phyloP scores from a whole-genome alignment of 2,113 vertebrate species.

The Oryzias curvinotus region DNA sequence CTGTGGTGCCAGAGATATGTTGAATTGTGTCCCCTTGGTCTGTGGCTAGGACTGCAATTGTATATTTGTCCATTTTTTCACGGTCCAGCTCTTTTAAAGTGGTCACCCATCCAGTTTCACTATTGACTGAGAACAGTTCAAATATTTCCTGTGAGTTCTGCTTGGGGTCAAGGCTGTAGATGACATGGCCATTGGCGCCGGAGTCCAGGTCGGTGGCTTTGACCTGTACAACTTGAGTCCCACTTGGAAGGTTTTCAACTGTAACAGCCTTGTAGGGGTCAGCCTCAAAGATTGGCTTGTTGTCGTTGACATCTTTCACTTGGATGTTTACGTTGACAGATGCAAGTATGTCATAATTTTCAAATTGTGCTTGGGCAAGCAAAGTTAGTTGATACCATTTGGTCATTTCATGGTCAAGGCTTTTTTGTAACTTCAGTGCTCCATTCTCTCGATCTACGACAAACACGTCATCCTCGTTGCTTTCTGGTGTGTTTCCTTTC shows the following conservation, averaged over 20 bases:
- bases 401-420: slow-evolving; percentile 89
- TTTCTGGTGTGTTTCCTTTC: slow-evolving; percentile 90
- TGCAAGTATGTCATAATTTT: slow-evolving; percentile 79
- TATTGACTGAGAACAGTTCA: slow-evolving; percentile 86
- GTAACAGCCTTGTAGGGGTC: slow-evolving; percentile 88
- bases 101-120: slow-evolving; percentile 93
- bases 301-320: slow-evolving; percentile 93
- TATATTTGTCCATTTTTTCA: slow-evolving; percentile 80
- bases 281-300: slow-evolving; percentile 89
- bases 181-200: slow-evolving; percentile 87
- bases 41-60: slow-evolving; percentile 82
- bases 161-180: slow-evolving; percentile 85
- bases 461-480: slow-evolving; percentile 91
- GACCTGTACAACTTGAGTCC: slow-evolving; percentile 88
- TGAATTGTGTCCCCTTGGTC: slow-evolving; percentile 89
- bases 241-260: slow-evolving; percentile 89
- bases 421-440: slow-evolving; percentile 89
- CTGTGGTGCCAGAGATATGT: slow-evolving; percentile 79
- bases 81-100: slow-evolving; percentile 93
- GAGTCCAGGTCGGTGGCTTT: slow-evolving; percentile 90
- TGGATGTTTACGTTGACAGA: slow-evolving; percentile 89
- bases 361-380: slow-evolving; percentile 75
- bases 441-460: slow-evolving; percentile 88
- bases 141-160: slow-evolving; percentile 78
- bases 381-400: slow-evolving; percentile 97